Base-by-base conservation (phyloP, 2,113 vertebrate genomes). In the Lanius collurio region DNA sequence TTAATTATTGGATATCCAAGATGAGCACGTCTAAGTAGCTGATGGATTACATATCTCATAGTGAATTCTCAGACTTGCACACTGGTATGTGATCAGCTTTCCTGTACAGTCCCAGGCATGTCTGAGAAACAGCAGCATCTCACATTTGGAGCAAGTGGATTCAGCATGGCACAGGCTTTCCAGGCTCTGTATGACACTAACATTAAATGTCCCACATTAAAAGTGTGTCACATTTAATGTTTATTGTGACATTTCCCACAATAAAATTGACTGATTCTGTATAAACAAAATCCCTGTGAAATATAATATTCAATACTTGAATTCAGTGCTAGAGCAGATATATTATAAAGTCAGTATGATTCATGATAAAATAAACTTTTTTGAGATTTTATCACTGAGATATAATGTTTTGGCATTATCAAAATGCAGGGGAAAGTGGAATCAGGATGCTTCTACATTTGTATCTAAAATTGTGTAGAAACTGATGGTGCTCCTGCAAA, bases 321-420 rank as follows among this genome's bases (percentile, higher is more conserved):
- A 81, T 83, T 70, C 44, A 63, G 47, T 81, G 68, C 50, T 74
- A 81, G 30, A 83, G 33, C 5, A 1, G 47, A 41, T 68, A 84
- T 35, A 75, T 47, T 80, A 71, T 60, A 52, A 83, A 92, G 86
- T 94, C 76, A 75, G 49, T 63, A 59, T 94, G 94, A 94, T 94
- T 93, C 76, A 94, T 81, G 93, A 59, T 86, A 70, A 95, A 93
- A 91, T 94, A 94, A 94, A 86, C 16, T 73, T 49, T 92, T 93
- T 77, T 69, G 56, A 63, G 56, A 19, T 69, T 90, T 69, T 70
- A 77, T 69, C 56, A 67, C 83, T 44, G 94, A 93, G 68, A 41
- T 90, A 63, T 10, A 47, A 88, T 89, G 76, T 90, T 94, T 93
- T 75, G 68, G 42, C 68, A 56, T 92, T 92, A 94, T 94, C 83